phyloP scores from a whole-genome alignment of 2,797 vertebrate genomes.

The Myiothlypis chrysogaster region DNA sequence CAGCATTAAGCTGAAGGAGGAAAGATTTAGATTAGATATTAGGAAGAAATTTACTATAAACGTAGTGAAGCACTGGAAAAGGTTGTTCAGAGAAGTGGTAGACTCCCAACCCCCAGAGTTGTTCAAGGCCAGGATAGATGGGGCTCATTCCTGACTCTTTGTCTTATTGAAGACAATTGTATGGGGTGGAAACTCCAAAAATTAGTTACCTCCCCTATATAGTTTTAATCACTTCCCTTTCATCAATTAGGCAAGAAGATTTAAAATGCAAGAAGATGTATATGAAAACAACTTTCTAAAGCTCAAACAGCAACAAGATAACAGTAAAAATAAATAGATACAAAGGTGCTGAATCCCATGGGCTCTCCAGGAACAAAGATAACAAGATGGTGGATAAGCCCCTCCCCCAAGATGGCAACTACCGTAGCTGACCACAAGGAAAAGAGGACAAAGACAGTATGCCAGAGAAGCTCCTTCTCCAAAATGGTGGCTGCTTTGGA shows the following conservation, averaged over 20 bases:
- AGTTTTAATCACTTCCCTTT: neutral
- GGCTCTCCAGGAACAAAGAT: neutral
- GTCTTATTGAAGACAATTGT: neutral
- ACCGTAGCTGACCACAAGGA: accelerated
- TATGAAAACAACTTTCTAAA: neutral
- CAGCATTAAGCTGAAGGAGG: neutral
- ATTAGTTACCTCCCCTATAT: neutral
- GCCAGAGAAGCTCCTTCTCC: accelerated
- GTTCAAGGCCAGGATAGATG: neutral
- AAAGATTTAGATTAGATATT: neutral
- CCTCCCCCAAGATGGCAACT: too few species aligned
- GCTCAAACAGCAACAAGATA: neutral
- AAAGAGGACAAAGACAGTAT: too few species aligned
- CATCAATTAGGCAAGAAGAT: neutral
- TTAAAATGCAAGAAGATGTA: neutral
- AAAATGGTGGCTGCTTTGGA: neutral
- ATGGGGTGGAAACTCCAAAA: neutral
- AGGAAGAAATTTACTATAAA: neutral
- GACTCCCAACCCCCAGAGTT: neutral
- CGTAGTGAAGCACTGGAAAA: neutral
- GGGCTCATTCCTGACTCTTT: neutral
- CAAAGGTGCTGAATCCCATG: neutral
- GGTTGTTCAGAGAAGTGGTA: neutral
- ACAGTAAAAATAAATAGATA: neutral
- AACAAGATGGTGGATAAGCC: neutral